Evolutionary conservation across 2,797 vertebrate species (phyloP), one percentile per base, ranked within the genome.

Genomic region (Vireo griseus): DNA sequence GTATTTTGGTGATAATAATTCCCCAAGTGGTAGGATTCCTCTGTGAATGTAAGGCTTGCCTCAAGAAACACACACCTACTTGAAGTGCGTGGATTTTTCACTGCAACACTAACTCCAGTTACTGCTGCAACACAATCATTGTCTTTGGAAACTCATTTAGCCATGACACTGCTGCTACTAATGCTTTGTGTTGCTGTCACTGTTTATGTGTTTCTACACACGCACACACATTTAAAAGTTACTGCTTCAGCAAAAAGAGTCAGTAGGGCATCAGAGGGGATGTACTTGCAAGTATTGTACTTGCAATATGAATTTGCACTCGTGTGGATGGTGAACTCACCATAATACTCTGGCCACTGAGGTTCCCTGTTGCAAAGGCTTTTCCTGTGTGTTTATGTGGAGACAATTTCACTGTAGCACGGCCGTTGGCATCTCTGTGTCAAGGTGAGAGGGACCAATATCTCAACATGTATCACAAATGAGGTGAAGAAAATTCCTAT

Each of bases 141-240:
- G 28, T 69, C 22, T 86, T 71, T 73, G 63, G n/a, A 62, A 88
- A 54, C 29, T 88, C 15, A 12, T 75, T 88, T 73, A 55, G 66
- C 21, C 18, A 22, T 39, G 40, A 33, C n/a, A 14, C n/a, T 61
- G 39, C 40, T 79, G 59, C 40, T 72, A 9, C 20, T 52, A 25
- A 13, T 29, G 20, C 66, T 39, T 86, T 7, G 58, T 79, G 29
- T 39, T 75, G 20, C 62, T 72, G 31, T 78, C 47, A 11, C n/a
- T 52, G 15, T 62, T 77, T 63, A 12, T 58, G 31, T 58, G 17
- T 69, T 94, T 69, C 25, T 59, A n/a, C 5, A 29, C 45, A 44
- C 9, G 35, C n/a, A 35, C 11, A 62, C 12, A 20, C 17, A n/a
- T 52, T 72, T 90, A 67, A 28, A 91, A 61, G 7, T 78, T 81